phyloP scores from a whole-genome alignment of 1,140 invertebrate species.

The Planococcus citri region DNA sequence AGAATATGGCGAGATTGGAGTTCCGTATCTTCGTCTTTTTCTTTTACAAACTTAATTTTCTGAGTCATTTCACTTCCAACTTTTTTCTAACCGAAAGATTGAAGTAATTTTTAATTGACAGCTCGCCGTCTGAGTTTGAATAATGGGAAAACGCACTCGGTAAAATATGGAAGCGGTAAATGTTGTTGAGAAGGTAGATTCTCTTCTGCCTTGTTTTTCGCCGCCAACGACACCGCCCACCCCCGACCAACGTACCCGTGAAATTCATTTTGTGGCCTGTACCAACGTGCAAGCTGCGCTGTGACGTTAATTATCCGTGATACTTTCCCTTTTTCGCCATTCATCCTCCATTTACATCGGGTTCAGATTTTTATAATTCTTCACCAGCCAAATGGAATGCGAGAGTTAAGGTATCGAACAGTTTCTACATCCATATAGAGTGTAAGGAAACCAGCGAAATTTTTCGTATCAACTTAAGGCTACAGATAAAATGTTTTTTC shows the following conservation, averaged over 20 bases:
- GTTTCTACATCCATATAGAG: too few relatives aligned
- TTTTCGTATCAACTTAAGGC: too few relatives aligned
- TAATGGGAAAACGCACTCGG: constrained; percentile 15
- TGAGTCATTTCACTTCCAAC: constrained; percentile 14
- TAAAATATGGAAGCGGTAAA: constrained; percentile 14
- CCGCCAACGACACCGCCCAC: not conserved
- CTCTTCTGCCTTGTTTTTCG: not conserved
- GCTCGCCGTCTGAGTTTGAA: constrained; percentile 17
- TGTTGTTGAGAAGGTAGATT: constrained; percentile 6
- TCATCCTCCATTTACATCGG: not conserved
- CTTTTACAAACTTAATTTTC: constrained; percentile 17
- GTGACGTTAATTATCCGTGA: constrained; percentile 6
- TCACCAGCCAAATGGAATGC: not conserved
- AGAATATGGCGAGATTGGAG: constrained; percentile 11
- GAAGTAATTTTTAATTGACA: constrained; percentile 20
- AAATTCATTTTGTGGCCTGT: constrained; percentile 1
- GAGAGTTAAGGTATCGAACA: too few relatives aligned
- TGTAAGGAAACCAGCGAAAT: too few relatives aligned
- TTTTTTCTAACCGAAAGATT: constrained; percentile 11
- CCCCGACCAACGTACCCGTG: not conserved
- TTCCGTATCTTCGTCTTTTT: not conserved
- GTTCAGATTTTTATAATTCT: not conserved
- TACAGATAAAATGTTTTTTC: too few relatives aligned
- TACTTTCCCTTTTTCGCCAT: not conserved
- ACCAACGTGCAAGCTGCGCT: not conserved